Evolutionary conservation across 2,113 vertebrate genomes (phyloP).

Genomic region (Catharus minimus): DNA sequence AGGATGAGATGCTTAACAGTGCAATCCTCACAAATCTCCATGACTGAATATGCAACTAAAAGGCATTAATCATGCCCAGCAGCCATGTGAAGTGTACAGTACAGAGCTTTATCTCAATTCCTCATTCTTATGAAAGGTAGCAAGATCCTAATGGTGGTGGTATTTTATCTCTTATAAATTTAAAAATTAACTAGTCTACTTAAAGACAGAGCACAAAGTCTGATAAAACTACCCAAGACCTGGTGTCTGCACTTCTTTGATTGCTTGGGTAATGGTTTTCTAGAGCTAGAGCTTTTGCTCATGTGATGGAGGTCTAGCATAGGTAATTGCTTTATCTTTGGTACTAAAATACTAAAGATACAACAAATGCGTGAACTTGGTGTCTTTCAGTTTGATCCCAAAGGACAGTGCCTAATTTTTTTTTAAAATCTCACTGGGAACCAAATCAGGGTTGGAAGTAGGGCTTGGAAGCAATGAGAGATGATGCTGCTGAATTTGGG

Average conservation of each 20-base stretch:
- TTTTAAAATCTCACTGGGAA: neutral
- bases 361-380: accelerated
- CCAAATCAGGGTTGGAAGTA: neutral
- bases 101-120: neutral
- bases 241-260: neutral
- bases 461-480: neutral
- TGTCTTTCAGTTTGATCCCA: neutral
- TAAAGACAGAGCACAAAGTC: neutral
- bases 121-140: neutral
- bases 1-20: neutral
- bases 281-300: neutral
- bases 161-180: neutral
- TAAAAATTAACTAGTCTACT: neutral
- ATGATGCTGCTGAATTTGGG: neutral
- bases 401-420: neutral
- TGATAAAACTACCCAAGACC: neutral
- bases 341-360: neutral
- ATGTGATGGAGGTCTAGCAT: neutral
- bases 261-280: neutral
- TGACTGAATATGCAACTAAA: neutral
- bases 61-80: neutral
- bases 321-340: neutral
- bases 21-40: neutral
- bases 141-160: neutral
- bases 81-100: neutral